Conservation (phyloP, 1,140 invertebrate genomes). For the Paramacrobiotus metropolitanus region DNA sequence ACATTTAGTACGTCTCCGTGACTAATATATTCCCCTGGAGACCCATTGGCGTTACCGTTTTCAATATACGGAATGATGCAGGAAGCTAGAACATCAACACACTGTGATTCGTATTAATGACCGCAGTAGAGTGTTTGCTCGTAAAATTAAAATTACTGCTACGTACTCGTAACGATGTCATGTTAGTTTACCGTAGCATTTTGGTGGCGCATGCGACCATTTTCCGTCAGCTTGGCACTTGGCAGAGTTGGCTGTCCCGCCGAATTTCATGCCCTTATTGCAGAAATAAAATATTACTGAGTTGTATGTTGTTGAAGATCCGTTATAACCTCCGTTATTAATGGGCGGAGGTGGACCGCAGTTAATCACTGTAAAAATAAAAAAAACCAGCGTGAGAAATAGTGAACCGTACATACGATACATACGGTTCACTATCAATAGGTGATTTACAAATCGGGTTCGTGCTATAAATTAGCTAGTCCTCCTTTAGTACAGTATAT, state of each 20-base stretch:
- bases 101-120: not conserved
- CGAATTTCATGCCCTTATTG: constrained; percentile 69
- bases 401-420: not conserved
- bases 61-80: constrained; percentile 68
- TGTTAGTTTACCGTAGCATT: constrained; percentile 41
- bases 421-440: no score
- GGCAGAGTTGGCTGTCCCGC: constrained; percentile 25
- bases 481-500: no score
- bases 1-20: constrained; percentile 64
- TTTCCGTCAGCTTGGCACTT: constrained; percentile 1
- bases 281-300: constrained; percentile 80
- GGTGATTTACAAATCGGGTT: no score
- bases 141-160: no score
- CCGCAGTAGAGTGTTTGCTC: not conserved
- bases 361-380: not conserved
- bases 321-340: not conserved
- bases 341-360: not conserved
- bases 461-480: no score
- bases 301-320: constrained; percentile 17
- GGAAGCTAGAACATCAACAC: constrained; percentile 35
- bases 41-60: constrained; percentile 32
- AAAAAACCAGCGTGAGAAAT: not conserved
- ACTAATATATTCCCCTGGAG: constrained; percentile 34
- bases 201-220: constrained; percentile 58
- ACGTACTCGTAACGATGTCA: not conserved